These are phyloP conservation scores for Notarius lentiginosus DNA, from an alignment of 2,113 vertebrate species.

Conservation along the genomic window DNA sequence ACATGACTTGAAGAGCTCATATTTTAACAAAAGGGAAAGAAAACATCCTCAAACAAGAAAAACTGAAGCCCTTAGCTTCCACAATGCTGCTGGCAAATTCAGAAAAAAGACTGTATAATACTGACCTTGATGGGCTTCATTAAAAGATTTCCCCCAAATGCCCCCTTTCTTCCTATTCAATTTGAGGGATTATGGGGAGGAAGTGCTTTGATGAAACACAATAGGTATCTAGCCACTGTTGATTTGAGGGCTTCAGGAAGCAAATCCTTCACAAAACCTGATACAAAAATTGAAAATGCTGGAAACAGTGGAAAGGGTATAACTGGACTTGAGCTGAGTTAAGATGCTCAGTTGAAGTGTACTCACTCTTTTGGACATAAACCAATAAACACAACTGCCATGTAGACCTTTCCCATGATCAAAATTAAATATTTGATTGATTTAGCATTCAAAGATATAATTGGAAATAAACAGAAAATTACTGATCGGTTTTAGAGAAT, in stretches of 20 bases:
- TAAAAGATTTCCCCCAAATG: slow-evolving; percentile 68
- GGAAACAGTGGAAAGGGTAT: neutral
- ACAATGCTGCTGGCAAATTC: slow-evolving; percentile 61
- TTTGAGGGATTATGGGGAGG: slow-evolving; percentile 76
- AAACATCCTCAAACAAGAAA: slow-evolving; percentile 66
- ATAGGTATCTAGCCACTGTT: slow-evolving; percentile 78
- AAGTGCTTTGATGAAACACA: slow-evolving; percentile 78
- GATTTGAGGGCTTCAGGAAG: slow-evolving; percentile 75
- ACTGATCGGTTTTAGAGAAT: slow-evolving; percentile 27
- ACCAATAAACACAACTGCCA: slow-evolving; percentile 28
- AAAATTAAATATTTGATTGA: slow-evolving; percentile 35
- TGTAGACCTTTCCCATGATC: slow-evolving; percentile 20
- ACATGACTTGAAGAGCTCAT: slow-evolving; percentile 48
- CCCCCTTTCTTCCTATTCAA: slow-evolving; percentile 74
- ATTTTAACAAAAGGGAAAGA: slow-evolving; percentile 59
- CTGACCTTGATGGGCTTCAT: slow-evolving; percentile 70
- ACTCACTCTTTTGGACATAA: slow-evolving; percentile 7
- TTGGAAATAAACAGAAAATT: slow-evolving; percentile 19
- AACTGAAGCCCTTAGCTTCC: slow-evolving; percentile 42
- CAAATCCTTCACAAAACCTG: slow-evolving; percentile 72
- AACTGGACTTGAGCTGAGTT: slow-evolving; percentile 6
- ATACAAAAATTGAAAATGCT: slow-evolving; percentile 61
- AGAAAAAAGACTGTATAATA: slow-evolving; percentile 72
- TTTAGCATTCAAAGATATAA: slow-evolving; percentile 30
- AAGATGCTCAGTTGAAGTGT: slow-evolving; percentile 29